Base-by-base conservation (phyloP, 2,888 invertebrate species). In the Synanthedon formicaeformis region DNA sequence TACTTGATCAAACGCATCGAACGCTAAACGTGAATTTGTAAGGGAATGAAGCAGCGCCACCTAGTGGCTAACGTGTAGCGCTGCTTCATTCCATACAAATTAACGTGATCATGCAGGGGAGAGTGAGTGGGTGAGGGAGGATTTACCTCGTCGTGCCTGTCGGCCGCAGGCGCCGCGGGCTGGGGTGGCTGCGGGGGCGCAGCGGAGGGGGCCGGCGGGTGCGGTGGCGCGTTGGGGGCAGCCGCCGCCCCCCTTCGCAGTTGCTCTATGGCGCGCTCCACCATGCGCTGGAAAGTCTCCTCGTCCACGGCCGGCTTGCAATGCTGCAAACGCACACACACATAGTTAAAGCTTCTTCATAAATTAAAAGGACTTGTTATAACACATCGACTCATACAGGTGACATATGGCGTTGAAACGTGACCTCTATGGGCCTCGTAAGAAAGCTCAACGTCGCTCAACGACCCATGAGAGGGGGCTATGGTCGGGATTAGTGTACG, bases 261-360 rank as follows among this genome's bases (percentile, higher is more conserved):
- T 61, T 93, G 88, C 57, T 96, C 96, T 61, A 93, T 91, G 64
- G 96, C 95, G 1, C 94, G 90, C 62, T 96, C 94, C 12, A 98
- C 96, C 94, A 98, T 94, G 60, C 93, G 92, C 58, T 92, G 91
- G 81, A 97, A 98, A 48, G 95, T 93, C 0, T 96, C 96, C n/a
- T 97, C 96, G 69, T 96, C 96, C 2, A 97, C 96, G 0, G 96
- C 96, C 51, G 95, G 94, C 67, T 94, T 95, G 76, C 96, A 96
- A 75, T 96, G 95, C 90, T 93, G 66, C 3, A 67, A 52, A 16
- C 14, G 23, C 11, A 12, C 2, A 27, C 34, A 34, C 8, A 34
- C 8, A 34, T 8, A 8, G 16, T 40, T 27, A 13, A 34, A 27
- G 14, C 10, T 4, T 50, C n/a, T 51, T 3, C 4, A 40, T 34